Conservation (phyloP, 2,888 invertebrate genomes). For the Altica lythri region DNA sequence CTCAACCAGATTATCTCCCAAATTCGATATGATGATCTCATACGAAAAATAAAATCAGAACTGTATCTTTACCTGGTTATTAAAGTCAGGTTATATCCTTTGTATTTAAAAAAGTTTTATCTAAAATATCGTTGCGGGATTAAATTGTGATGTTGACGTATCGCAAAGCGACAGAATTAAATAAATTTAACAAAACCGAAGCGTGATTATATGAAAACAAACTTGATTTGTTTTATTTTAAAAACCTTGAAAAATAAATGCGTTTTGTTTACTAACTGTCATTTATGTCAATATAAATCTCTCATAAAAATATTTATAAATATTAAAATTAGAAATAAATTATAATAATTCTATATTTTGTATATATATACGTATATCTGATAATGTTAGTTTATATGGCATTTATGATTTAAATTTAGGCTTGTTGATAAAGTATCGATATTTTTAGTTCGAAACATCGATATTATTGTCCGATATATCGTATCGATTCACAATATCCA, state of each 20-base stretch:
- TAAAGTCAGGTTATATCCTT: no score
- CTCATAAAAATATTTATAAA: background rate
- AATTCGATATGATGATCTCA: no score
- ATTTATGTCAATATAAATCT: background rate
- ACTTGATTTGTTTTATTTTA: conserved; percentile 26
- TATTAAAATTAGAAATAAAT: background rate
- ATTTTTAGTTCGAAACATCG: no score
- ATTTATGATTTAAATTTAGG: no score
- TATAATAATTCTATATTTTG: background rate
- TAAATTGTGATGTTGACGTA: conserved; percentile 27
- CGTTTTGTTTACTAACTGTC: background rate
- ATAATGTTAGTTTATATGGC: no score
- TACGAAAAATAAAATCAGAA: no score
- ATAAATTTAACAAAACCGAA: conserved; percentile 34
- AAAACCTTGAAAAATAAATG: background rate
- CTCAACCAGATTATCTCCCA: conserved; percentile 33
- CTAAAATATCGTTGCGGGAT: conserved; percentile 2
- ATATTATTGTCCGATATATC: no score
- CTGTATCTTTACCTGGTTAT: no score
- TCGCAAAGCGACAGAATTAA: conserved; percentile 26
- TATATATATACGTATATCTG: background rate
- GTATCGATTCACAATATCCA: no score
- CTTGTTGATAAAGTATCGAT: no score
- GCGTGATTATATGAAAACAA: conserved; percentile 30
- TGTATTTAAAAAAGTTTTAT: background rate